Conservation (phyloP, 2,888 invertebrate species). For the Latrodectus elegans region DNA sequence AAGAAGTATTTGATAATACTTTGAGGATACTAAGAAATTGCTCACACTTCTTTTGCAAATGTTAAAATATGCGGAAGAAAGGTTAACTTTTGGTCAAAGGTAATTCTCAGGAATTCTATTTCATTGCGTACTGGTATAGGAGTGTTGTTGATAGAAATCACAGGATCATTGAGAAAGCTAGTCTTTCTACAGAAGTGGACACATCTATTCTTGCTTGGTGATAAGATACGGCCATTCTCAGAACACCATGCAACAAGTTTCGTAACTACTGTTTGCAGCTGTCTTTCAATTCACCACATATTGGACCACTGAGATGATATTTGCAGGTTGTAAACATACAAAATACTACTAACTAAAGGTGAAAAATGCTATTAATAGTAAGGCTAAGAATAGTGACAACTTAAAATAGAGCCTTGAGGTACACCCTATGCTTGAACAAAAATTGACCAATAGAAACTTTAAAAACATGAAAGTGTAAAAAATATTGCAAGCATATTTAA, state of each 20-base stretch:
- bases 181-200: slow-evolving; percentile 1
- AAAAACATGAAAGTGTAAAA: too few relatives aligned
- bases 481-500: too few relatives aligned
- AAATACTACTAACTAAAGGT: not conserved
- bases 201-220: slow-evolving; percentile 58
- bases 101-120: not conserved
- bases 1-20: not conserved
- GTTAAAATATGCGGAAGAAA: not conserved
- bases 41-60: not conserved
- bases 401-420: not conserved
- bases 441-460: too few relatives aligned
- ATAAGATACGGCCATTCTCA: not conserved
- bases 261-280: not conserved
- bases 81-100: not conserved
- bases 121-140: not conserved
- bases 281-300: not conserved
- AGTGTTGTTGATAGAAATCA: not conserved
- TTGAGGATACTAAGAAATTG: not conserved
- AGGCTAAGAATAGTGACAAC: not conserved
- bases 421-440: not conserved
- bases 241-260: not conserved
- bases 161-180: not conserved
- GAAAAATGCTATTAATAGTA: not conserved
- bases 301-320: not conserved
- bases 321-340: not conserved